Evolutionary conservation across 2,113 vertebrate species (phyloP), one percentile per base, ranked within the genome.

Genomic region (Phodopus roborovskii): DNA sequence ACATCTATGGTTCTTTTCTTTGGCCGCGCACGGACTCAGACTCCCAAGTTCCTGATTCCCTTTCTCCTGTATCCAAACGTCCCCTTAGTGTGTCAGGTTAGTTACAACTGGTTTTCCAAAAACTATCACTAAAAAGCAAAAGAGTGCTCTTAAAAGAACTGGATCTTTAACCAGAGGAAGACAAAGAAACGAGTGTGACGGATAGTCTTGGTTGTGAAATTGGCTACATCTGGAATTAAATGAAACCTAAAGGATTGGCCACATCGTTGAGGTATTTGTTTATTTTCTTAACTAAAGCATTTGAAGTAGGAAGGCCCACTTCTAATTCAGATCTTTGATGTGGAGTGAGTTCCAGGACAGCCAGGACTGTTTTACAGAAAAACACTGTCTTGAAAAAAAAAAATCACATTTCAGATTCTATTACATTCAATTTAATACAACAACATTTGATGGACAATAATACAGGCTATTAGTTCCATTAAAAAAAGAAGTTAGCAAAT

Each of bases 121-220:
- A n/a, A 60, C 79, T 82, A 39, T 58, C 28, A 62, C 56, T 82
- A 16, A 62, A 86, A 91, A 79, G 64, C 26, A 88, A 91, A 94
- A 75, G 0, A 22, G 28, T 36, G 8, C 5, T 53, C 12, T 60
- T 83, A 1, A 0, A 92, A 33, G 33, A 60, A 36, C 50, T 71
- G 56, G 74, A 84, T 50, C 94, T 33, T 5, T 5, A 62, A 91
- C 45, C 20, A 75, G 64, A 5, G 50, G 53, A 70, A 82, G 66
- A 79, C 20, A 58, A 22, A 26, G 12, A 33, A 45, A 45, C 45
- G 45, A 45, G 45, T 45, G 45, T 45, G 45, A 45, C 45, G 45
- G 45, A 45, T 45, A 45, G 45, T 45, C 45, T 45, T 45, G 45
- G 45, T 45, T 4, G 45, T 45, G 45, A 45, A 45, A 45, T 45